Conservation (phyloP, 1,140 invertebrate genomes). For the Ruditapes philippinarum region DNA sequence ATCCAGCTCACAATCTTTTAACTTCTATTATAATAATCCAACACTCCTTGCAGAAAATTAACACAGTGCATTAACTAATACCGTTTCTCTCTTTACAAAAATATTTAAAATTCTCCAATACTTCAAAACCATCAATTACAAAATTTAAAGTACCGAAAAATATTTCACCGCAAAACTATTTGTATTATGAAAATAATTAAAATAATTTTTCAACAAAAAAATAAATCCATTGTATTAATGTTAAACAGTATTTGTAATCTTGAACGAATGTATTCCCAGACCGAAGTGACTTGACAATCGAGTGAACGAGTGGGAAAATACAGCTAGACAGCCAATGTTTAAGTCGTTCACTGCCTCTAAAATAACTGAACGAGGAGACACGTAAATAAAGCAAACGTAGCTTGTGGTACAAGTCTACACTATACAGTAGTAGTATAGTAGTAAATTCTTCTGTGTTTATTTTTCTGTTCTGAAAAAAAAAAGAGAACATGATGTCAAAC, state of each 20-base stretch:
- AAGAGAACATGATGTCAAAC: background rate
- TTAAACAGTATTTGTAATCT: constrained; percentile 16
- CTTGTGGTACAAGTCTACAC: background rate
- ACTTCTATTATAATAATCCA: no score
- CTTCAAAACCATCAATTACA: no score
- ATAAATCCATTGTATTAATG: constrained; percentile 1
- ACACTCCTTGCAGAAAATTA: no score
- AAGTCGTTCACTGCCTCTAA: background rate
- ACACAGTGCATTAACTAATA: no score
- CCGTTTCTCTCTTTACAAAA: no score
- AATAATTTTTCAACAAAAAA: constrained; percentile 23
- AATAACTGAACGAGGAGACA: background rate
- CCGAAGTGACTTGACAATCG: constrained; percentile 1
- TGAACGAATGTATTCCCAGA: constrained; percentile 4
- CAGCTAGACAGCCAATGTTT: background rate
- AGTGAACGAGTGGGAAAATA: background rate
- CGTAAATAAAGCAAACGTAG: constrained; percentile 10
- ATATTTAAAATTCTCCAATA: no score
- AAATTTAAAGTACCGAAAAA: no score
- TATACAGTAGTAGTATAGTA: background rate
- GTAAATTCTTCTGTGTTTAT: constrained; percentile 13
- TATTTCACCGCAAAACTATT: no score
- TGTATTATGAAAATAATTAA: background rate
- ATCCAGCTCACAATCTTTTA: no score
- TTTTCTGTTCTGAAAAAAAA: background rate